Percentiles rank a stretch among this genome's conserved stretches.
These are phyloP conservation scores for Drosophila putrida DNA, from an alignment of 2,888 invertebrate species.

Conservation along the genomic window DNA sequence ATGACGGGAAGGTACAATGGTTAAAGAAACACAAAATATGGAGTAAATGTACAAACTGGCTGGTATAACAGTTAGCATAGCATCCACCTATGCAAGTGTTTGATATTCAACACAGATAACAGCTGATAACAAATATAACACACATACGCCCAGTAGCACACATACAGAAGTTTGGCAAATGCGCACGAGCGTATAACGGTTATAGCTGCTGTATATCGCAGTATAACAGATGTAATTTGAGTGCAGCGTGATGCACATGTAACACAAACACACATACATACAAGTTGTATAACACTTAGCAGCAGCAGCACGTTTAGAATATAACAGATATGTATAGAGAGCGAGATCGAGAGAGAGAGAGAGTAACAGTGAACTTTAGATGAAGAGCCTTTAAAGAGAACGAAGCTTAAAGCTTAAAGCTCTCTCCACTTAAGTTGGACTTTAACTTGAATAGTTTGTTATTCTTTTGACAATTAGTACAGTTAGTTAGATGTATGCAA, in stretches of 20 bases:
- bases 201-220: slow-evolving; percentile 13
- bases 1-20: slow-evolving; percentile 26
- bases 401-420: not conserved
- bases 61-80: slow-evolving; percentile 65
- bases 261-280: slow-evolving; percentile 10
- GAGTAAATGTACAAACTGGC: slow-evolving; percentile 44
- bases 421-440: slow-evolving; percentile 1
- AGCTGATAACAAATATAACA: slow-evolving; percentile 32
- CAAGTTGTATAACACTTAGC: not conserved
- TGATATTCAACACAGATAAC: slow-evolving; percentile 41
- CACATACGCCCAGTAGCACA: not conserved
- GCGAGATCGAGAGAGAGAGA: slow-evolving; percentile 5
- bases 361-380: not conserved
- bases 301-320: not conserved
- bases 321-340: slow-evolving; percentile 1
- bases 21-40: slow-evolving; percentile 50
- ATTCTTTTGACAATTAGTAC: slow-evolving; percentile 17
- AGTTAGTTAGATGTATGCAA: slow-evolving; percentile 9
- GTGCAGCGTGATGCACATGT: slow-evolving; percentile 20
- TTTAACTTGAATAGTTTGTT: not conserved
- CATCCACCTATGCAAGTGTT: slow-evolving; percentile 46
- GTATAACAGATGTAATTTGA: slow-evolving; percentile 7
- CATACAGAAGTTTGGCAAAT: slow-evolving; percentile 10
- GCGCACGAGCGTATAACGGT: slow-evolving; percentile 10
- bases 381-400: not conserved